Evolutionary conservation across 2,113 vertebrate genomes (phyloP), one percentile per base, ranked within the genome.

Genomic region (Malurus elegans): DNA sequence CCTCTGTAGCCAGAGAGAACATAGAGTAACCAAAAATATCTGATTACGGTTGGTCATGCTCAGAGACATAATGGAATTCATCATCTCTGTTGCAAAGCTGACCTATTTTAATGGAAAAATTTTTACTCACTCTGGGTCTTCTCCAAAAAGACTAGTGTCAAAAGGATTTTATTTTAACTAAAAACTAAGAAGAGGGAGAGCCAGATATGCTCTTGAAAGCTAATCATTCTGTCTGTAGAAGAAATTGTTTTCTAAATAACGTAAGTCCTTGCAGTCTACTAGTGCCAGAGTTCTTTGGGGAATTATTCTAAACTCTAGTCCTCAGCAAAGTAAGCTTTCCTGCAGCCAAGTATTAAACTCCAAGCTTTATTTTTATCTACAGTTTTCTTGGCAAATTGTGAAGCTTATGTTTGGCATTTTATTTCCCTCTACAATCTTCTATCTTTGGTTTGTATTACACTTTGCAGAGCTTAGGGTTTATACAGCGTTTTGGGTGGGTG

Each of bases 341-440:
- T 79, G 69, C 54, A 90, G 93, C 92, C 95, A 96, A 97, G 38
- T 53, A 69, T 72, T 85, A 92, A 86, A 94, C 70, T 92, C 62
- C 24, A 66, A 90, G 87, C 54, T 95, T 96, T 94, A 95, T 96
- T 97, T 96, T 97, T 95, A 95, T 96, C 95, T 94, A 60, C 89
- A 79, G 66, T 88, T 96, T 94, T 91, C 89, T 92, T 96, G 93
- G 95, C 91, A 95, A 93, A 91, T 73, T 85, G 18, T 28, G 29
- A 94, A 93, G 67, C 81, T 94, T 85, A 91, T 70, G 42, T 79
- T 93, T 86, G 66, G 78, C 62, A 53, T 95, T 89, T 91, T 91
- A 88, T 88, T 97, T 82, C 84, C 50, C 60, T 65, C 48, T 76
- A 50, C 45, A 85, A 34, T 81, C 62, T 90, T 91, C 91, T 93